These are phyloP conservation scores for Drosophila lacteicornis DNA, from an alignment of 1,140 invertebrate species.

Conservation along the genomic window DNA sequence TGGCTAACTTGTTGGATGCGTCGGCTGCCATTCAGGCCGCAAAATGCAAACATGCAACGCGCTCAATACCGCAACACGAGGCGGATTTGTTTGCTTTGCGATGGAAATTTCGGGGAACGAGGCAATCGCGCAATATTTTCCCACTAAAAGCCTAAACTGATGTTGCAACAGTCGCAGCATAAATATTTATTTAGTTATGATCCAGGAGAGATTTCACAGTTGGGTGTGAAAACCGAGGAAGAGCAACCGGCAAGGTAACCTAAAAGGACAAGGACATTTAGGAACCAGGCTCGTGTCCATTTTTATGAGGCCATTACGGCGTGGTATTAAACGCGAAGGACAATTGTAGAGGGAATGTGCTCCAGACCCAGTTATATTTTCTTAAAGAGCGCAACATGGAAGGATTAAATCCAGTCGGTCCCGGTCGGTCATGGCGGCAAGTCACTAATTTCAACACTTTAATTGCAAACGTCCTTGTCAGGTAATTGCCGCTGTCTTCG, in stretches of 20 bases:
- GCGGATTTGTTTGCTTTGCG: slow-evolving; percentile 23
- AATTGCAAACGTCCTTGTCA: slow-evolving; percentile 54
- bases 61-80: not conserved
- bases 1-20: slow-evolving; percentile 64
- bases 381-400: not conserved
- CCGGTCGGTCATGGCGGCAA: slow-evolving; percentile 33
- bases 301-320: slow-evolving; percentile 49
- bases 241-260: slow-evolving; percentile 26
- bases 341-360: slow-evolving; percentile 2
- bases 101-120: slow-evolving; percentile 36
- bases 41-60: slow-evolving; percentile 44
- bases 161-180: slow-evolving; percentile 49
- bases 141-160: slow-evolving; percentile 76
- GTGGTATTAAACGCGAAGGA: slow-evolving; percentile 33
- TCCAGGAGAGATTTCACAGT: slow-evolving; percentile 69
- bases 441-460: slow-evolving; percentile 58
- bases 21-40: slow-evolving; percentile 19
- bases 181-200: slow-evolving; percentile 80
- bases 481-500: slow-evolving; percentile 49
- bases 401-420: slow-evolving; percentile 43
- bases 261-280: slow-evolving; percentile 57
- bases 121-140: slow-evolving; percentile 63
- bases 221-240: slow-evolving; percentile 73
- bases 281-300: slow-evolving; percentile 19
- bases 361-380: slow-evolving; percentile 2